Conservation (phyloP, 53 echinoderm and acorn worm species). For the Astropecten irregularis region DNA sequence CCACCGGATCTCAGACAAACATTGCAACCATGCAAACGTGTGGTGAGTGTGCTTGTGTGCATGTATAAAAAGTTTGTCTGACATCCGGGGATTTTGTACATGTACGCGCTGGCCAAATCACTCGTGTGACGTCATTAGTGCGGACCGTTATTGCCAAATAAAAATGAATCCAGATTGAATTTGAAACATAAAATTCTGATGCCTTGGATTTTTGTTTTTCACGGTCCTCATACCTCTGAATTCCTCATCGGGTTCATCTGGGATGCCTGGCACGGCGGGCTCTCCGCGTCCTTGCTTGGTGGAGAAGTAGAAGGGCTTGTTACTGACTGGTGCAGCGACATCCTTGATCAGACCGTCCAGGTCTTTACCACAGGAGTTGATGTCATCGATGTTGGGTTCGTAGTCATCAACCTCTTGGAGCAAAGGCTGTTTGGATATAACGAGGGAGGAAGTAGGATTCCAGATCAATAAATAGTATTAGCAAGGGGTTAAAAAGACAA, state of each 20-base stretch:
- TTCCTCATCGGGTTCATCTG: conserved; percentile 72
- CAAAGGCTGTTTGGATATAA: conserved; percentile 56
- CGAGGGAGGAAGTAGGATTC: too few species aligned
- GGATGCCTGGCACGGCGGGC: conserved; percentile 77
- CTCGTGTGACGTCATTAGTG: too few species aligned
- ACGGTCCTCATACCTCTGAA: conserved; percentile 72
- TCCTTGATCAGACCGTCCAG: conserved; percentile 76
- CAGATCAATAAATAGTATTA: background rate
- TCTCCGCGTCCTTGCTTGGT: conserved; percentile 63
- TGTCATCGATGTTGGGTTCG: conserved; percentile 77
- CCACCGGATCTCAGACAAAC: too few species aligned
- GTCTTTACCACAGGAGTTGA: conserved; percentile 74
- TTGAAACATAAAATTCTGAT: too few species aligned
- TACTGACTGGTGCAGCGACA: conserved; percentile 68
- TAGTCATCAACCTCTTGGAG: conserved; percentile 88
- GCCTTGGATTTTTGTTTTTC: too few species aligned
- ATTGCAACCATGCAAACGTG: too few species aligned
- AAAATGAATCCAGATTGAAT: too few species aligned
- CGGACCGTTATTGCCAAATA: too few species aligned
- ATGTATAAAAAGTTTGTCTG: too few species aligned
- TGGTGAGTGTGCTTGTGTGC: too few species aligned
- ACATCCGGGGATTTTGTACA: too few species aligned
- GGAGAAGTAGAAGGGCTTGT: conserved; percentile 74
- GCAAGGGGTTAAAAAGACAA: background rate
- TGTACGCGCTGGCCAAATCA: too few species aligned